Conservation (phyloP, 2,888 invertebrate species). For the Heteromyza rotundicornis region DNA sequence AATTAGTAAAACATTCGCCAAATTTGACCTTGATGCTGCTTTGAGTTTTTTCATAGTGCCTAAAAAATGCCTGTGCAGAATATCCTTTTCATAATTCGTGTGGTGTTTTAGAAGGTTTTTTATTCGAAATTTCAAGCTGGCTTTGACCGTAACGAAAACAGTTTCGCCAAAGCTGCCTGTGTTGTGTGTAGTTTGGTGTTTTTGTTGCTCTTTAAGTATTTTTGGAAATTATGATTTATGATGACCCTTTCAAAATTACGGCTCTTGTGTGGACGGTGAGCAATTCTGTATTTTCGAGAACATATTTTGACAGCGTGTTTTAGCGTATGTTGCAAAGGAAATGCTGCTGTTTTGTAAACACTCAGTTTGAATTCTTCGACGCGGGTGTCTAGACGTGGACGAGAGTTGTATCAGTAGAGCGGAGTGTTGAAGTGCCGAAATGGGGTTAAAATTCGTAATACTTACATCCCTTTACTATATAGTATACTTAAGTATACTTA, state of each 20-base stretch:
- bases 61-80: not conserved
- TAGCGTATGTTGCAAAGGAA: constrained; percentile 31
- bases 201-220: constrained; percentile 43
- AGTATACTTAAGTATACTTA: too few species aligned
- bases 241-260: constrained; percentile 46
- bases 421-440: not conserved
- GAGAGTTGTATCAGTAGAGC: too few species aligned
- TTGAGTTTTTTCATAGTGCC: not conserved
- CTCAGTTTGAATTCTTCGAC: constrained; percentile 57
- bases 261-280: constrained; percentile 6
- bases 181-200: constrained; percentile 39
- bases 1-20: not conserved
- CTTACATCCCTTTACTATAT: too few species aligned
- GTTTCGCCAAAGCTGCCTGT: not conserved
- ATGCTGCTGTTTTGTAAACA: constrained; percentile 56
- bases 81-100: not conserved
- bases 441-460: not conserved
- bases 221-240: constrained; percentile 58
- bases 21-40: not conserved
- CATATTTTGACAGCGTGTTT: constrained; percentile 29
- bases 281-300: constrained; percentile 18
- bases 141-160: constrained; percentile 16
- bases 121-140: too few species aligned
- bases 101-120: too few species aligned
- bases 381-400: constrained; percentile 48